phyloP scores from a whole-genome alignment of 2,113 vertebrate species.

The Chiloscyllium plagiosum region DNA sequence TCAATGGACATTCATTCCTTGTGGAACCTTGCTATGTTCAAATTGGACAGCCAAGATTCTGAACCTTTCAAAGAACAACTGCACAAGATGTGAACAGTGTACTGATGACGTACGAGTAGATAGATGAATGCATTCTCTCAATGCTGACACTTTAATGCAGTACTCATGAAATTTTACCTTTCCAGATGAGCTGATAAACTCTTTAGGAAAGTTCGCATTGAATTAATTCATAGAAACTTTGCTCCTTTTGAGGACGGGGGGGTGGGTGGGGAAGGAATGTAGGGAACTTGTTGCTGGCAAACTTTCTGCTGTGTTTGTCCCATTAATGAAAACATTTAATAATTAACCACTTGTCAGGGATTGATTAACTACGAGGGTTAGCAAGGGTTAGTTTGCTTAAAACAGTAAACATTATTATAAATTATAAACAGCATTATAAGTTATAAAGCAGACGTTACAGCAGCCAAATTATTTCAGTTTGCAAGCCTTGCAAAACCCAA shows the following conservation, averaged over 20 bases:
- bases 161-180: neutral
- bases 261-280: too few relatives aligned
- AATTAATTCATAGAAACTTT: neutral
- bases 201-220: neutral
- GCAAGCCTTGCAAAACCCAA: too few relatives aligned
- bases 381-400: too few relatives aligned
- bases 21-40: neutral
- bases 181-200: neutral
- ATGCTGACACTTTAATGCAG: neutral
- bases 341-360: too few relatives aligned
- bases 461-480: too few relatives aligned
- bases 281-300: neutral
- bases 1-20: neutral
- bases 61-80: neutral
- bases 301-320: neutral
- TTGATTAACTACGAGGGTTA: too few relatives aligned
- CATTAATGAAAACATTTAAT: too few relatives aligned
- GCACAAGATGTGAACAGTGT: neutral
- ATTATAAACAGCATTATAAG: too few relatives aligned
- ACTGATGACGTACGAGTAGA: neutral
- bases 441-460: too few relatives aligned
- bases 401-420: too few relatives aligned
- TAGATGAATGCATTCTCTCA: neutral
- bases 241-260: neutral
- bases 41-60: neutral